Base-by-base conservation (phyloP, 2,888 invertebrate species). In the Rosalia funebris region DNA sequence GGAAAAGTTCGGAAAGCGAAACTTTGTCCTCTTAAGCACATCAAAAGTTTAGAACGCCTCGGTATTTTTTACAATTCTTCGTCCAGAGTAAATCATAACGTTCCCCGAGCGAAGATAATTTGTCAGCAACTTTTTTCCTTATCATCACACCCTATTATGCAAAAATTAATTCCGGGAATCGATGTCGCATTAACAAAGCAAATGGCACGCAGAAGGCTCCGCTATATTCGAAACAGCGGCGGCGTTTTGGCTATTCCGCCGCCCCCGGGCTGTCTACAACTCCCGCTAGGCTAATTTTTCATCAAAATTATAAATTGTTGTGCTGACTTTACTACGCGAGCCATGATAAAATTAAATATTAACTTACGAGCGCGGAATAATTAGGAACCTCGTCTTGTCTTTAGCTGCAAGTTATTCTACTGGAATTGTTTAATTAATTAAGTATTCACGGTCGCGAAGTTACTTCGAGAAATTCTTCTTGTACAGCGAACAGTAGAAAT, bases 271-370 rank as follows among this genome's bases (percentile, higher is more conserved):
- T 47, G 46, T 47, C 56, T 46, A 25, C 47, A 62, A 68, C 64
- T 71, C 73, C 71, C 72, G 54, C 60, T 65, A 65, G 73, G 64
- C 71, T 75, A 75, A 77, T 75, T 76, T 77, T 75, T 77, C 77
- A 76, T 76, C 72, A 71, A 73, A 76, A 75, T 75, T 74, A 76
- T 76, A 76, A 76, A 76, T 75, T 76, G 75, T 75, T 73, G 70
- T 72, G 69, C 75, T 68, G 73, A 74, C 75, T 75, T 75, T 74
- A 75, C 70, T 71, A 70, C 65, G 71, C 46, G 71, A 71, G 66
- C 72, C 74, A 69, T 68, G 75, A 76, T 76, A 75, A 76, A 76
- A 75, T 76, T 76, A 75, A 76, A 76, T 76, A 76, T 74, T 76
- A 76, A 76, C 75, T 76, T 75, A 75, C 75, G 75, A 74, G 74